Evolutionary conservation across 2,888 invertebrate species (phyloP), one percentile per base, ranked within the genome.

Genomic region (Lasiommata megera): DNA sequence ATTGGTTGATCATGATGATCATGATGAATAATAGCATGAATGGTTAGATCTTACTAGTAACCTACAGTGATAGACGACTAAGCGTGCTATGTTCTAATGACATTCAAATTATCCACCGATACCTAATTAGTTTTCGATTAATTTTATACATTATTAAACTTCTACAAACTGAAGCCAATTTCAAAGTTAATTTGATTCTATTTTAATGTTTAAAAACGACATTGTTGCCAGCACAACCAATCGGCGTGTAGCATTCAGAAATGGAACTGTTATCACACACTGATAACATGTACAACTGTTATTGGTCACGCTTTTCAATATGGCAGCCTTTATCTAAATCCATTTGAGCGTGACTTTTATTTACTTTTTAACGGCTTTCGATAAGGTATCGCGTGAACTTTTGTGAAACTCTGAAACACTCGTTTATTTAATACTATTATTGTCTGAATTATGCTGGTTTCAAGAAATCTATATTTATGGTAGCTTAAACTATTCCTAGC

Each of bases 231-330:
- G n/a, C 36, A 31, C 71, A 69, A 70, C 88, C 88, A 89, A 89
- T 88, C 80, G 73, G 70, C 67, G 72, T 63, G 62, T 71, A 64
- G 79, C 63, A 77, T 84, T 84, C 75, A 76, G 80, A 87, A 86
- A 85, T 83, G 79, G 84, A 82, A 82, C 71, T 80, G 77, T 85
- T 88, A 88, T 86, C 88, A 84, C 68, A 65, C 69, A 67, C 74
- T 85, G 86, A 86, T 85, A 87, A 76, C 77, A 73, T 68, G 66
- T 74, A 67, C 71, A 70, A 69, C 67, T 75, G 73, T 77, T 72
- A 88, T 88, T 88, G 88, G 88, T 80, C 79, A 82, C 79, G 81
- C 68, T 80, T 80, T 82, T 78, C 80, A 85, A 86, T 77, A 86
- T 86, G 88, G 87, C 82, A 72, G 77, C 64, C 54, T 71, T 82